Percentiles rank a stretch among this genome's conserved stretches.
These are phyloP conservation scores for Nephrotoma appendiculata DNA, from an alignment of 2,888 invertebrate species.

Conservation along the genomic window DNA sequence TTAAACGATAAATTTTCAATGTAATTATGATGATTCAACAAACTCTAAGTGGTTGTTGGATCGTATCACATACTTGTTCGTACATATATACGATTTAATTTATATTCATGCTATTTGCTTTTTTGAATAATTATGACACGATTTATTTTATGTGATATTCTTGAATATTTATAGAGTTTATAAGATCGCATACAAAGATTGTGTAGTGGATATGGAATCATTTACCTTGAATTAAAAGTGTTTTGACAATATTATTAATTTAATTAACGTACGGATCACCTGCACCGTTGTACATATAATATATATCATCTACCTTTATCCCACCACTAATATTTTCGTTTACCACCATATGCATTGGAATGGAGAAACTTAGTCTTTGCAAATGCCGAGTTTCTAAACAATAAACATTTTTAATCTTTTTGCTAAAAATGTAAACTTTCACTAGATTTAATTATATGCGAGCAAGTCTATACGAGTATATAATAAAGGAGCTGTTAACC, in stretches of 20 bases:
- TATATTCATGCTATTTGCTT: not conserved
- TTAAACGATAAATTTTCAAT: not conserved
- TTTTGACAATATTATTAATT: not conserved
- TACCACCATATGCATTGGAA: not conserved
- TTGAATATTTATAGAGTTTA: not conserved
- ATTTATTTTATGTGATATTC: not conserved
- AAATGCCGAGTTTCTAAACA: not conserved
- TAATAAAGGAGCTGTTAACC: not conserved
- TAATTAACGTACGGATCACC: not conserved
- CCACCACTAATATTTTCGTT: not conserved
- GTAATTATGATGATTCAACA: not conserved
- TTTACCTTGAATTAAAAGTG: not conserved
- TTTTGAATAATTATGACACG: not conserved
- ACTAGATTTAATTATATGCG: not conserved
- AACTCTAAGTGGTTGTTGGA: not conserved
- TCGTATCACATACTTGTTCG: not conserved
- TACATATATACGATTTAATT: not conserved
- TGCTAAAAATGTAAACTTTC: not conserved
- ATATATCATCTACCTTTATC: not conserved
- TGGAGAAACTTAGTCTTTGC: not conserved
- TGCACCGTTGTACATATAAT: not conserved
- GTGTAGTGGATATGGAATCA: not conserved
- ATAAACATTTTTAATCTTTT: not conserved
- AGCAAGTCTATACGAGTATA: not conserved
- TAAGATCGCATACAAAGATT: not conserved